phyloP scores from a whole-genome alignment of 37 sponge, comb jelly and placozoan genomes.

The Aplysina aerophoba region DNA sequence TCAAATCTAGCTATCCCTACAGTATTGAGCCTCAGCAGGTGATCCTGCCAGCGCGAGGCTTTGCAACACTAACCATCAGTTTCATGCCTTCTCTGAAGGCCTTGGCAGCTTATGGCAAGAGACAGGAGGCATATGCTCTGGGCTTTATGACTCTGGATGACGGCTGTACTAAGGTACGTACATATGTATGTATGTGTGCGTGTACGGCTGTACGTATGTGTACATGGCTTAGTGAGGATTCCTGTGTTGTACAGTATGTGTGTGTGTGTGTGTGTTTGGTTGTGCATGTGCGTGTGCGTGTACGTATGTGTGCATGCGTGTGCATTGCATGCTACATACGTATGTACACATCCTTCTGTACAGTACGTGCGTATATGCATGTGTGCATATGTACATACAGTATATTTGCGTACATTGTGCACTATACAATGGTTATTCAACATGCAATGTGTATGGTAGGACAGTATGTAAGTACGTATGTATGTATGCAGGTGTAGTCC shows the following conservation, averaged over 20 bases:
- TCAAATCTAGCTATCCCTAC: slow-evolving; percentile 36
- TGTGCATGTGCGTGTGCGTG: not conserved
- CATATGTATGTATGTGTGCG: not conserved
- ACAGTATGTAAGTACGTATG: too few relatives aligned
- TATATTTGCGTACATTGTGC: too few relatives aligned
- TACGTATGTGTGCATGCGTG: not conserved
- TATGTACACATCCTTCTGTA: too few relatives aligned
- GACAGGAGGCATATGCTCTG: slow-evolving; percentile 39
- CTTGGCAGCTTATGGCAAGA: not conserved
- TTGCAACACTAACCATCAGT: slow-evolving; percentile 33
- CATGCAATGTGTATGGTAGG: too few relatives aligned
- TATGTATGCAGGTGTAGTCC: too few relatives aligned
- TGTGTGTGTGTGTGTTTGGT: not conserved
- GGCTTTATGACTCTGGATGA: slow-evolving; percentile 66
- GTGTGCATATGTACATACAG: too few relatives aligned
- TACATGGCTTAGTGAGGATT: too few relatives aligned
- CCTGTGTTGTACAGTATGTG: not conserved
- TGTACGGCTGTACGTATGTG: not conserved
- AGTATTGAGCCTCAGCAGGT: slow-evolving; percentile 53
- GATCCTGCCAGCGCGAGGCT: slow-evolving; percentile 52
- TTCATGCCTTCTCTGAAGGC: slow-evolving; percentile 38
- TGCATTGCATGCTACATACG: too few relatives aligned
- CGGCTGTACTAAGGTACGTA: not conserved
- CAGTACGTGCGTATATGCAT: too few relatives aligned
- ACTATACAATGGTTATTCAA: too few relatives aligned